phyloP scores from a whole-genome alignment of 2,888 invertebrate species.

The Apoda limacodes region DNA sequence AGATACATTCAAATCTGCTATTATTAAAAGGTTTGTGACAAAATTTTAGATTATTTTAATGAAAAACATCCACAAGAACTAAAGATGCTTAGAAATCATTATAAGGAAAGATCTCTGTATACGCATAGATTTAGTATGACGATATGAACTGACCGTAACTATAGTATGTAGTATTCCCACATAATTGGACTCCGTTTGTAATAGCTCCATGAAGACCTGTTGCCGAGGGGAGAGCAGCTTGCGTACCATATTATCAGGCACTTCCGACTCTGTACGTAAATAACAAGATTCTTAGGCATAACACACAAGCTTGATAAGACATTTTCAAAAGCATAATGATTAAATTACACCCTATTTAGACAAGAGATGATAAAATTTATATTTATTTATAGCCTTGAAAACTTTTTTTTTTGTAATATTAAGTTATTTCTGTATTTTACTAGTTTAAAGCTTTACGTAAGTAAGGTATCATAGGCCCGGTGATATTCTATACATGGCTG shows the following conservation, averaged over 20 bases:
- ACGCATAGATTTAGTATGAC: slow-evolving; percentile 1
- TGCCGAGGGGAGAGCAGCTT: slow-evolving; percentile 81
- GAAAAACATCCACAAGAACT: too few species aligned
- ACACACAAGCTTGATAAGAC: too few species aligned
- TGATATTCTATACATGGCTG: too few species aligned
- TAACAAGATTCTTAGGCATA: background rate
- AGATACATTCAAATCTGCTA: background rate
- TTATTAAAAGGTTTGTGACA: background rate
- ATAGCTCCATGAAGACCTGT: slow-evolving; percentile 90
- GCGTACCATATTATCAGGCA: slow-evolving; percentile 72
- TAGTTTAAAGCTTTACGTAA: too few species aligned
- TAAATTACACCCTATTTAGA: background rate
- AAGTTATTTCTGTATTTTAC: too few species aligned
- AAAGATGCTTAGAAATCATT: background rate
- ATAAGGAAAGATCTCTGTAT: background rate
- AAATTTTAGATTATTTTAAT: too few species aligned
- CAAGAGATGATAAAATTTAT: slow-evolving; percentile 6
- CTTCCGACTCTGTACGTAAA: slow-evolving; percentile 57
- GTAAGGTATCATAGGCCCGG: too few species aligned
- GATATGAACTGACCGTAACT: slow-evolving; percentile 80
- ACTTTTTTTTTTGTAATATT: too few species aligned
- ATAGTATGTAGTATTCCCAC: slow-evolving; percentile 95
- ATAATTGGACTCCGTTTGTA: slow-evolving; percentile 98
- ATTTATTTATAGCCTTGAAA: too few species aligned
- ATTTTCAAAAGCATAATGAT: background rate